These are phyloP conservation scores for Hoplias malabaricus DNA, from an alignment of 2,113 vertebrate genomes.

Conservation along the genomic window DNA sequence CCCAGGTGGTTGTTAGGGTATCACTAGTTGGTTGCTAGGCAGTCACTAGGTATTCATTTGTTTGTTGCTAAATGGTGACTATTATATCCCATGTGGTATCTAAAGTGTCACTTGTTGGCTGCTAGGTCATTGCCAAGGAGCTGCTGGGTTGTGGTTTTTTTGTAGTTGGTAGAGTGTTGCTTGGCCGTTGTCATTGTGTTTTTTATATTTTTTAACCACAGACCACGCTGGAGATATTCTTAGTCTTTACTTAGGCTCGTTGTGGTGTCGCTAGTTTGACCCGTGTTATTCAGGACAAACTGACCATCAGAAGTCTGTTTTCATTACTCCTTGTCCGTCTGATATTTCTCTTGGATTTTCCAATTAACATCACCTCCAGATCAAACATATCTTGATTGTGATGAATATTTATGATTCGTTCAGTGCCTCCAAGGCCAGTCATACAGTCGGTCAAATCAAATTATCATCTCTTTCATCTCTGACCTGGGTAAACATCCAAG, in stretches of 20 bases:
- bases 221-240: too few relatives aligned
- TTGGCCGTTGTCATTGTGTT: too few relatives aligned
- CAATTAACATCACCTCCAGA: conserved; percentile 38
- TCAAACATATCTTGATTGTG: conserved; percentile 28
- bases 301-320: conserved; percentile 25
- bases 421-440: neutral
- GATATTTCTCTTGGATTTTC: conserved; percentile 34
- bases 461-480: neutral
- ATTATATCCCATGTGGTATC: too few relatives aligned
- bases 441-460: conserved; percentile 12
- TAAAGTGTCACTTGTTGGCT: too few relatives aligned
- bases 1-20: too few relatives aligned
- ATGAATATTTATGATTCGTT: conserved; percentile 32
- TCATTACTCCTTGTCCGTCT: conserved; percentile 27
- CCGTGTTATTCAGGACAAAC: neutral
- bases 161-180: too few relatives aligned
- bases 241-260: neutral
- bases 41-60: too few relatives aligned
- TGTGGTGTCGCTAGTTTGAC: neutral
- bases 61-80: too few relatives aligned
- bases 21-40: too few relatives aligned
- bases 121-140: too few relatives aligned
- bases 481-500: conserved; percentile 13
- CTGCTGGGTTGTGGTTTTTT: too few relatives aligned
- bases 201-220: too few relatives aligned